Percentiles rank a stretch among this genome's conserved stretches.
These are phyloP conservation scores for Xylota segnis DNA, from an alignment of 2,888 invertebrate genomes.

Conservation along the genomic window DNA sequence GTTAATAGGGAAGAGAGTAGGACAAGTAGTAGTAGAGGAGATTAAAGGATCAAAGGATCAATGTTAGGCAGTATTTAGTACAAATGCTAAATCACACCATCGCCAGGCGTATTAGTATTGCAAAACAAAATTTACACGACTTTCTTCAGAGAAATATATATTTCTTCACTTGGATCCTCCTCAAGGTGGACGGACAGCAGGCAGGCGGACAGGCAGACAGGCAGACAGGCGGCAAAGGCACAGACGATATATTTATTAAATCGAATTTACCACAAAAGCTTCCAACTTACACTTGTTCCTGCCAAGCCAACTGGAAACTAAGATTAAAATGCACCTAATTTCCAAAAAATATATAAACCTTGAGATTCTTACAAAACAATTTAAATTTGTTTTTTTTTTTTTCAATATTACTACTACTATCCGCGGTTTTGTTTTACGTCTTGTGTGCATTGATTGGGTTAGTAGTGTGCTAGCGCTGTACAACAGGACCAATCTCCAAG, in stretches of 20 bases:
- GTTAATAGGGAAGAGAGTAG: too few species aligned
- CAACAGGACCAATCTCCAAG: conserved; percentile 5
- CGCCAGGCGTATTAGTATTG: neutral
- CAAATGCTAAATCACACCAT: too few species aligned
- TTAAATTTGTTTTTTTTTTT: conserved; percentile 4
- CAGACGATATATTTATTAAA: conserved; percentile 12
- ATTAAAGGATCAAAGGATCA: too few species aligned
- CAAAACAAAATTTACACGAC: neutral
- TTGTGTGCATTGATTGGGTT: conserved; percentile 30
- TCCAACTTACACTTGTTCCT: conserved; percentile 73
- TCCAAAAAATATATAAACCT: conserved; percentile 42
- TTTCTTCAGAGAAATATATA: conserved; percentile 13
- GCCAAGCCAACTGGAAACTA: conserved; percentile 74
- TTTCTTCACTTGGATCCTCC: conserved; percentile 29
- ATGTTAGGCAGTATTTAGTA: too few species aligned
- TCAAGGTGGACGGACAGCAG: conserved; percentile 21
- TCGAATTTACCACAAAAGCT: conserved; percentile 47
- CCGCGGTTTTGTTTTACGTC: conserved; percentile 4
- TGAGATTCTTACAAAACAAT: conserved; percentile 42
- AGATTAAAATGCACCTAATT: conserved; percentile 74
- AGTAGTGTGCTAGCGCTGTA: conserved; percentile 37
- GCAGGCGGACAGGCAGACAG: conserved; percentile 9
- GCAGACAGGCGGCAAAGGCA: conserved; percentile 15
- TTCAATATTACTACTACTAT: conserved; percentile 9
- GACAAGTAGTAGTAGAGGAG: too few species aligned